These are phyloP conservation scores for Micrastur ruficollis DNA, from an alignment of 2,797 vertebrate species.

Conservation along the genomic window DNA sequence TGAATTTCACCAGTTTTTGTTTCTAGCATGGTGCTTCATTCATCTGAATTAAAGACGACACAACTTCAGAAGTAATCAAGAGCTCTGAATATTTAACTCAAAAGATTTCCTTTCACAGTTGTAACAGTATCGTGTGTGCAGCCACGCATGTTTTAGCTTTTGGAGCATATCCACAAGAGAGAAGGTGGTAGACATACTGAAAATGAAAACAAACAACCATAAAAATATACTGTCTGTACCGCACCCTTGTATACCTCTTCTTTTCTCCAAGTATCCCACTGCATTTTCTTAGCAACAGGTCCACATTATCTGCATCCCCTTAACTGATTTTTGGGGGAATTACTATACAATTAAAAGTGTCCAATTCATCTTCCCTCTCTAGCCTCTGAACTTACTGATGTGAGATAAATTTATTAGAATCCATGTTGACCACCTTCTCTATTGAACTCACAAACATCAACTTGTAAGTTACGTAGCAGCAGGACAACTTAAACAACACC, in stretches of 20 bases:
- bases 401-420: slow-evolving; percentile 34
- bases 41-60: not conserved
- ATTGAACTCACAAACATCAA: slow-evolving; percentile 53
- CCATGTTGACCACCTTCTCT: slow-evolving; percentile 24
- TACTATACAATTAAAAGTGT: not conserved
- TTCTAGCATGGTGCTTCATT: not conserved
- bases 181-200: not conserved
- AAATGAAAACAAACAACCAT: not conserved
- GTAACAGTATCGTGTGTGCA: not conserved
- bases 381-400: not conserved
- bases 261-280: not conserved
- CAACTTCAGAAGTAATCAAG: slow-evolving; percentile 2
- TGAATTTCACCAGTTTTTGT: slow-evolving; percentile 27
- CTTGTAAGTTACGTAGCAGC: not conserved
- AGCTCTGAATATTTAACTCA: slow-evolving; percentile 32
- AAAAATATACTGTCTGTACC: not conserved
- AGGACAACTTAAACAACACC: not conserved
- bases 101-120: not conserved
- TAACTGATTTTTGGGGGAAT: not conserved
- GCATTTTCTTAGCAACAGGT: not conserved
- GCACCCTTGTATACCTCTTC: not conserved
- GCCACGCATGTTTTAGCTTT: not conserved
- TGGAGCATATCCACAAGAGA: not conserved
- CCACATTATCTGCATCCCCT: not conserved
- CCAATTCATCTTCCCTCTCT: not conserved